Evolutionary conservation across 1,140 invertebrate genomes (phyloP).

Genomic region (Listronotus bonariensis): DNA sequence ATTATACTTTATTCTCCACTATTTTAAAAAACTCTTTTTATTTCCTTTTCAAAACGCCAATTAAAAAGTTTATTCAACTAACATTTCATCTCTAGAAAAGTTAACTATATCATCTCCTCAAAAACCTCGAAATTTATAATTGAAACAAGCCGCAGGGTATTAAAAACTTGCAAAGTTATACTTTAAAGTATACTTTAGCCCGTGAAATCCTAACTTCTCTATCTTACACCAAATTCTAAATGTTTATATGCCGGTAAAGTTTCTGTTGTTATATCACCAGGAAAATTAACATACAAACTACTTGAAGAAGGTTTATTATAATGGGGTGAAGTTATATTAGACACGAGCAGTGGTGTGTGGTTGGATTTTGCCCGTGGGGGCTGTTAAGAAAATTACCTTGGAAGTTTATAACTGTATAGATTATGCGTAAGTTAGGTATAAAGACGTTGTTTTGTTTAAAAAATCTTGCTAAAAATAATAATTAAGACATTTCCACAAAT

Average conservation of each 20-base stretch:
- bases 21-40: not conserved
- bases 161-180: constrained; percentile 15
- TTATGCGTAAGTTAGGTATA: constrained; percentile 15
- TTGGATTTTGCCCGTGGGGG: constrained; percentile 24
- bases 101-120: not conserved
- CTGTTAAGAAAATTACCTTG: constrained; percentile 29
- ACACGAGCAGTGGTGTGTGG: constrained; percentile 27
- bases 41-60: not conserved
- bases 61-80: constrained; percentile 19
- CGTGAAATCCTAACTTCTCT: constrained; percentile 16
- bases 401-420: constrained; percentile 14
- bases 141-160: constrained; percentile 19
- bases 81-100: constrained; percentile 7
- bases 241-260: constrained; percentile 25
- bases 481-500: too few species aligned
- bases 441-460: too few species aligned
- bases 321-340: constrained; percentile 23
- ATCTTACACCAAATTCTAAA: constrained; percentile 18
- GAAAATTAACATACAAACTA: constrained; percentile 33
- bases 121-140: constrained; percentile 25
- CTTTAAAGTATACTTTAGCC: constrained; percentile 4
- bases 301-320: constrained; percentile 34
- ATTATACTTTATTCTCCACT: too few species aligned
- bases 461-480: too few species aligned
- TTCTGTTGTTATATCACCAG: constrained; percentile 27